Evolutionary conservation across 2,797 vertebrate species (phyloP).

Genomic region (Pantherophis alleghaniensis): DNA sequence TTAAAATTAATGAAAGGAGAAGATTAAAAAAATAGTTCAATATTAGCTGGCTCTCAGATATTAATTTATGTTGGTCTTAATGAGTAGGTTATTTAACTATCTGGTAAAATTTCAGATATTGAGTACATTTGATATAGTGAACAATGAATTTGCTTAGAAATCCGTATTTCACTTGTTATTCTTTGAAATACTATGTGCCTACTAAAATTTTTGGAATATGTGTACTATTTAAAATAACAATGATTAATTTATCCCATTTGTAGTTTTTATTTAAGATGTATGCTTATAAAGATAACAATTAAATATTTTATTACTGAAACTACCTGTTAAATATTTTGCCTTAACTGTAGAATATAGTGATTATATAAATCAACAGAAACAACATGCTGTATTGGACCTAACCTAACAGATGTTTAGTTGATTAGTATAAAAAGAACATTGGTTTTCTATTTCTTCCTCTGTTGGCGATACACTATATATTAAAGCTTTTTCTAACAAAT

Average conservation of each 20-base stretch:
- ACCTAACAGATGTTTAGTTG: background rate
- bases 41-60: conserved; percentile 7
- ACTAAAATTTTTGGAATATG: conserved; percentile 32
- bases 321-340: conserved; percentile 38
- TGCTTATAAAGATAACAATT: conserved; percentile 50
- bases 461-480: background rate
- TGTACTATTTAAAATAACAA: conserved; percentile 28
- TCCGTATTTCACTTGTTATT: background rate
- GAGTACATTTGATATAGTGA: conserved; percentile 13
- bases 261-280: conserved; percentile 34
- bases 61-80: background rate
- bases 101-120: background rate
- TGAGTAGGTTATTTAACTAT: background rate
- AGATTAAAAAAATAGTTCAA: background rate
- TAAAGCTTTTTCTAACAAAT: background rate
- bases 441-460: background rate
- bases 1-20: background rate
- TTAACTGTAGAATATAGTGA: conserved; percentile 36
- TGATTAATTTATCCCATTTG: conserved; percentile 47
- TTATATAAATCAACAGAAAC: conserved; percentile 5
- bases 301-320: conserved; percentile 49
- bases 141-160: conserved; percentile 14
- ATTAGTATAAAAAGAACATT: conserved; percentile 11
- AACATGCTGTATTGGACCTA: background rate
- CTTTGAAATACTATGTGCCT: conserved; percentile 23